Percentiles rank a stretch among this genome's conserved stretches.
These are phyloP conservation scores for Girardia tigrina DNA, from an alignment of 2,888 invertebrate genomes.

Conservation along the genomic window DNA sequence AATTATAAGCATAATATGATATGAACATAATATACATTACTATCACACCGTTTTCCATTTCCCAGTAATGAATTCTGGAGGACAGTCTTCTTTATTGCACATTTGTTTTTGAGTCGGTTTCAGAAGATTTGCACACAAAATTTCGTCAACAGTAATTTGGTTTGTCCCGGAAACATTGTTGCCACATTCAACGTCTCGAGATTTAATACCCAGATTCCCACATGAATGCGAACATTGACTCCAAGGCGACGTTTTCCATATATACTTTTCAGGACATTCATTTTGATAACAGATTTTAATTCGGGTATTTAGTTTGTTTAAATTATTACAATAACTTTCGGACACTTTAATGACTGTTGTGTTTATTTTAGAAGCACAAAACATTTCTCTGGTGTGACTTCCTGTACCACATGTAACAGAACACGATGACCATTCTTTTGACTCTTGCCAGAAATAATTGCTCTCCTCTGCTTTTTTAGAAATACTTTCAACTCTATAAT, in stretches of 20 bases:
- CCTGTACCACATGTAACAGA: constrained; percentile 17
- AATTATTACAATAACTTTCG: background rate
- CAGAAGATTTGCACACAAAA: background rate
- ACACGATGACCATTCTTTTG: background rate
- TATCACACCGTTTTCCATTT: constrained; percentile 25
- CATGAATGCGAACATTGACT: constrained; percentile 33
- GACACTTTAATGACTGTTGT: background rate
- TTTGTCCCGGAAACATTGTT: background rate
- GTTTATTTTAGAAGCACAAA: constrained; percentile 1
- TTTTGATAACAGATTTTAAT: background rate
- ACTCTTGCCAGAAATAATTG: background rate
- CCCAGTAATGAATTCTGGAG: constrained; percentile 20
- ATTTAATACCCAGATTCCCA: constrained; percentile 8
- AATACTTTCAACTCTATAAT: no score
- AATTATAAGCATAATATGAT: background rate
- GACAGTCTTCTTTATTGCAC: constrained; percentile 24
- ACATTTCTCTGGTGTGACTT: background rate
- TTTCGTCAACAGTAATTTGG: background rate
- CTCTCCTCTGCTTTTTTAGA: no score
- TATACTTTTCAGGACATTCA: constrained; percentile 11
- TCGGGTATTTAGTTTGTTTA: background rate
- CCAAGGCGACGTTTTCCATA: background rate
- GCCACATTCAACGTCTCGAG: constrained; percentile 20
- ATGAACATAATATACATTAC: background rate
- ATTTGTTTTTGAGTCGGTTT: background rate